Evolutionary conservation across 2,888 invertebrate genomes (phyloP).

Genomic region (Leptothorax acervorum): DNA sequence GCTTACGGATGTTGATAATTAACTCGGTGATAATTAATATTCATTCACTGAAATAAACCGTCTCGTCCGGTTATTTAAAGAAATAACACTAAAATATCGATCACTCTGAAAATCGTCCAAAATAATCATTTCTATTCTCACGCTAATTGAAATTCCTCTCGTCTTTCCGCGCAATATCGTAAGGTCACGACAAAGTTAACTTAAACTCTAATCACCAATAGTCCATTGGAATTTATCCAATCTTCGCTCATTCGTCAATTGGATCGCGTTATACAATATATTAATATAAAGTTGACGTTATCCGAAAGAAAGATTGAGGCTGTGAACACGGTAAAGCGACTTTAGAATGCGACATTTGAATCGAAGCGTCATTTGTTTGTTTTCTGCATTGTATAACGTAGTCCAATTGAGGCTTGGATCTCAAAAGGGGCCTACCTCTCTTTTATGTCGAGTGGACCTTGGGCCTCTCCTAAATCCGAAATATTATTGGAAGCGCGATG

Average conservation of each 20-base stretch:
- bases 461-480: conserved; percentile 29
- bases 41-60: background rate
- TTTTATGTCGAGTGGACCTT: background rate
- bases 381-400: conserved; percentile 25
- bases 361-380: background rate
- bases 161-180: conserved; percentile 43
- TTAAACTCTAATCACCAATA: conserved; percentile 35
- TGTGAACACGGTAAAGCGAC: background rate
- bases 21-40: conserved; percentile 13
- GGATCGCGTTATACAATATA: conserved; percentile 31
- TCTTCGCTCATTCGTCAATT: conserved; percentile 36
- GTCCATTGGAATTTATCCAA: conserved; percentile 31
- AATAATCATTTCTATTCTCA: conserved; percentile 5
- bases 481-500: conserved; percentile 64
- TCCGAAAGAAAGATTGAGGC: background rate
- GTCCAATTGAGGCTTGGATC: conserved; percentile 32
- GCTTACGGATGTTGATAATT: conserved; percentile 13
- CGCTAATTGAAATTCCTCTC: conserved; percentile 48
- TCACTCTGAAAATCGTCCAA: background rate
- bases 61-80: conserved; percentile 6
- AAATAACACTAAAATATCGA: background rate
- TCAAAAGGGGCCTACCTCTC: conserved; percentile 17
- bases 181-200: conserved; percentile 42
- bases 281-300: background rate
- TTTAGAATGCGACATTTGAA: background rate